Percentiles rank a stretch among this genome's conserved stretches.
phyloP scores from a whole-genome alignment of 1,140 invertebrate species.

The Drosophila repleta region DNA sequence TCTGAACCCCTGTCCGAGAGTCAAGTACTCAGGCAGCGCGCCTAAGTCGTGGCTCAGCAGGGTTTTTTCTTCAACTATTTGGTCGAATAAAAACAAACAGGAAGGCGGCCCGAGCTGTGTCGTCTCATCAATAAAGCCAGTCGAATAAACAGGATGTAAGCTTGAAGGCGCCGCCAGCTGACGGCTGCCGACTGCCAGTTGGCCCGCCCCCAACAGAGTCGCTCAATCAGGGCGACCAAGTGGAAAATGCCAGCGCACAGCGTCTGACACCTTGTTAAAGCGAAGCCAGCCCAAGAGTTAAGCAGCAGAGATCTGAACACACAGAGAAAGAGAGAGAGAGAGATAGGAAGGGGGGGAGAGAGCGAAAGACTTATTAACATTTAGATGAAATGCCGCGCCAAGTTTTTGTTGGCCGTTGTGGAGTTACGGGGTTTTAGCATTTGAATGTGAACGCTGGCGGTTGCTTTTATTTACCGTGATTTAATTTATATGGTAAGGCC shows the following conservation, averaged over 20 bases:
- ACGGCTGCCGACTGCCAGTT: constrained; percentile 36
- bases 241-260: constrained; percentile 74
- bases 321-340: background rate
- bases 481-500: constrained; percentile 63
- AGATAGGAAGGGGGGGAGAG: background rate
- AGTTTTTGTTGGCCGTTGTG: constrained; percentile 14
- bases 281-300: constrained; percentile 19
- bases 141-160: constrained; percentile 76
- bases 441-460: constrained; percentile 55
- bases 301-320: background rate
- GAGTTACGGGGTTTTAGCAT: constrained; percentile 48
- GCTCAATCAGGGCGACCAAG: constrained; percentile 76
- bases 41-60: constrained; percentile 47
- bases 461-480: constrained; percentile 67
- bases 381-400: constrained; percentile 72
- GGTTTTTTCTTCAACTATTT: constrained; percentile 66
- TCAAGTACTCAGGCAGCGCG: constrained; percentile 47
- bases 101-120: constrained; percentile 24
- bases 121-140: constrained; percentile 78
- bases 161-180: constrained; percentile 56
- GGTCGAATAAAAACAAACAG: constrained; percentile 44
- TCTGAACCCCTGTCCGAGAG: constrained; percentile 43
- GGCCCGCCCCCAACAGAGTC: constrained; percentile 26
- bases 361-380: constrained; percentile 73
- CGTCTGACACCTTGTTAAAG: constrained; percentile 73